These are phyloP conservation scores for Fulmarus glacialis DNA, from an alignment of 2,113 vertebrate genomes.

Conservation along the genomic window DNA sequence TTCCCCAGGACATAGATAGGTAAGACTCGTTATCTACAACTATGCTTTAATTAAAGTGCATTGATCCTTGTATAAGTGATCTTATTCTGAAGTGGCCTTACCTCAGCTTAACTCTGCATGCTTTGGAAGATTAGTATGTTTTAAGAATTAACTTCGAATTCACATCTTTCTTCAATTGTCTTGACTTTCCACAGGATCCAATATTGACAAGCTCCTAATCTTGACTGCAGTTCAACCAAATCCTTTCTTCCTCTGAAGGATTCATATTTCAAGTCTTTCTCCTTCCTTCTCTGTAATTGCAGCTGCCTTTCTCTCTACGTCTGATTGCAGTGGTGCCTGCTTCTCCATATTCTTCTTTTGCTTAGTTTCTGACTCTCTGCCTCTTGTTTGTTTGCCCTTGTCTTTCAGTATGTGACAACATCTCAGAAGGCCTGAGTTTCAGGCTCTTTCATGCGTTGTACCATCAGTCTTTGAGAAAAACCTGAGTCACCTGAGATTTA, in stretches of 20 bases:
- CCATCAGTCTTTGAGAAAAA: not conserved
- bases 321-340: not conserved
- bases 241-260: not conserved
- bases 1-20: not conserved
- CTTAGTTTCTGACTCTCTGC: not conserved
- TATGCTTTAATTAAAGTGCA: not conserved
- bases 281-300: not conserved
- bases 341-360: not conserved
- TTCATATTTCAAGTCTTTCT: not conserved
- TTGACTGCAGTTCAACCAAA: not conserved
- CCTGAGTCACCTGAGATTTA: not conserved
- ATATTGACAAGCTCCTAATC: not conserved
- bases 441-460: not conserved
- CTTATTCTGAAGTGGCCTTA: not conserved
- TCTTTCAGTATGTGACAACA: not conserved
- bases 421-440: not conserved
- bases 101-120: not conserved
- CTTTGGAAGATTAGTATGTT: not conserved
- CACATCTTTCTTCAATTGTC: not conserved
- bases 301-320: not conserved
- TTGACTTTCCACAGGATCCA: not conserved
- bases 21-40: not conserved
- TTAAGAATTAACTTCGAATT: not conserved
- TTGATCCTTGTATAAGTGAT: not conserved
- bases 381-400: not conserved